Evolutionary conservation across 2,797 vertebrate genomes (phyloP), one percentile per base, ranked within the genome.

Genomic region (Chelidonichthys spinosus): DNA sequence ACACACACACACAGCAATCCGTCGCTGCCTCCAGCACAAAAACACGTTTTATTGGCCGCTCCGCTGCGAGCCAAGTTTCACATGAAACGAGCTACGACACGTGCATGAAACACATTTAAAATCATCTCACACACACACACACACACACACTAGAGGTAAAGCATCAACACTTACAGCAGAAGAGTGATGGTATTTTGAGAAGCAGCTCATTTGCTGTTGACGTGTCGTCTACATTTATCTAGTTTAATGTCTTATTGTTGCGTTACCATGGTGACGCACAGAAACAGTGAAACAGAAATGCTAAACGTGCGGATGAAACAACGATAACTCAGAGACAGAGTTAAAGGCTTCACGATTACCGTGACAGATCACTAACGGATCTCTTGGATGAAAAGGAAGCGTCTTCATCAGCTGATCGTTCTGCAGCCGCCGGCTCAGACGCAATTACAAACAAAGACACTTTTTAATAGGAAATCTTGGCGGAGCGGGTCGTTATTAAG

Each of bases 1-100:
- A 25, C 25, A 25, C 25, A 25, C 25, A 25, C 25, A 25, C 25
- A 25, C 25, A 25, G 25, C 36, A 52, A 73, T 70, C 69, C 74
- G 62, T 73, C 15, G 40, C 70, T 35, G 85, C 83, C 87, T 89
- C 79, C 60, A 81, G 83, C 84, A 69, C 82, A 72, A 85, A 92
- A 76, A 87, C 87, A 79, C 25, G 70, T 84, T 89, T 90, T 89
- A 89, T 88, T 84, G 77, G 85, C n/a, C 76, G 64, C 71, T 74
- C 36, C 18, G 65, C 8, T 42, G 37, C 0, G 2, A 74, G 75
- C 74, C 84, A 83, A 82, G 75, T 73, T 79, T 85, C 80, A 73
- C 74, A 82, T 72, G 74, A 89, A 90, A 87, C 89, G 78, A 79
- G 87, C 72, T 8, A 11, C 71, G 68, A 78, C 90, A 84, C 7